Percentiles rank a stretch among this genome's conserved stretches.
phyloP scores from a whole-genome alignment of 2,113 vertebrate genomes.

The Thunnus maccoyii region DNA sequence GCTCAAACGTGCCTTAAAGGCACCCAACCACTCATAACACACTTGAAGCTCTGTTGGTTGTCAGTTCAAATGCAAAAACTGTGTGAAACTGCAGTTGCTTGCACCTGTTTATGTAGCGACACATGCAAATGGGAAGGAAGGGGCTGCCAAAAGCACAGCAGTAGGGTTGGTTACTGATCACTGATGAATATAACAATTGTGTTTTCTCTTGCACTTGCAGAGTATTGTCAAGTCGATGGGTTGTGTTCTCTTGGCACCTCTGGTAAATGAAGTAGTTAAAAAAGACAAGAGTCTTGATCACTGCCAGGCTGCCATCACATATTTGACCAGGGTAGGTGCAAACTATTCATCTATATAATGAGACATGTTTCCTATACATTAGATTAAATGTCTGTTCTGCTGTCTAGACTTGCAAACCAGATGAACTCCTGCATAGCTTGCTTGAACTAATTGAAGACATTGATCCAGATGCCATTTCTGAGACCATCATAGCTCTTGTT shows the following conservation, averaged over 20 bases:
- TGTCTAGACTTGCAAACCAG: constrained; percentile 89
- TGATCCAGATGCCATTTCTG: constrained; percentile 86
- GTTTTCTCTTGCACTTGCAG: constrained; percentile 75
- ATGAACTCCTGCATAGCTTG: constrained; percentile 89
- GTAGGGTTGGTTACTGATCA: too few relatives aligned
- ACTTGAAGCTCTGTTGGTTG: not conserved
- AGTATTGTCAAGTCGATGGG: constrained; percentile 90
- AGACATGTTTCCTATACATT: too few relatives aligned
- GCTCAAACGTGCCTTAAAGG: not conserved
- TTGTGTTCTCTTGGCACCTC: constrained; percentile 89
- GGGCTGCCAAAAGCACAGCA: not conserved
- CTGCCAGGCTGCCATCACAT: constrained; percentile 74
- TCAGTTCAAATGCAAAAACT: not conserved
- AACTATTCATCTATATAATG: not conserved
- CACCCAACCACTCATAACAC: not conserved
- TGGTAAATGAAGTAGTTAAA: constrained; percentile 78
- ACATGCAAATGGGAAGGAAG: constrained; percentile 20
- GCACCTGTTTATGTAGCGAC: constrained; percentile 12
- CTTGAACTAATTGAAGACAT: constrained; percentile 89
- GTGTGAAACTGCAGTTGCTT: constrained; percentile 38
- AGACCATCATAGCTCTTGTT: constrained; percentile 86
- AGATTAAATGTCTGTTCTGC: constrained; percentile 1
- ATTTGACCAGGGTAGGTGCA: constrained; percentile 74
- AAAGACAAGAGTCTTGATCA: constrained; percentile 55
- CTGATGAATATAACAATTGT: not conserved